Evolutionary conservation across 2,113 vertebrate species (phyloP), one percentile per base, ranked within the genome.

Genomic region (Channa argus): DNA sequence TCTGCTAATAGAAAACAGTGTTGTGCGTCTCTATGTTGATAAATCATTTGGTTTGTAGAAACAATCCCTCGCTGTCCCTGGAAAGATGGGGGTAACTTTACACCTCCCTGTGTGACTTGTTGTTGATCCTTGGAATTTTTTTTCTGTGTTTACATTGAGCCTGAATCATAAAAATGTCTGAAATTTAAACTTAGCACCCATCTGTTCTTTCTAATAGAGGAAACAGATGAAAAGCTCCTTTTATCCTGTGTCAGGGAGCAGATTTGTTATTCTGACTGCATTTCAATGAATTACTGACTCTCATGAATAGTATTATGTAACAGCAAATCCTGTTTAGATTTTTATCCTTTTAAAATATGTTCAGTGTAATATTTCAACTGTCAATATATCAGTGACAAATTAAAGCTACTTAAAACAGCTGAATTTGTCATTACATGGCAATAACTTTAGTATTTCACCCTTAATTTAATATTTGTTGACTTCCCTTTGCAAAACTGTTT

Each of bases 171-270:
- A 62, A 61, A 61, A 55, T 14, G 52, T 63, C 58, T 56, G 68
- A 77, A 64, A 53, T 47, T 15, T 4, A 56, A 60, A 33, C 43
- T 4, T 5, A 50, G 0, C 38, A 5, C 12, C 2, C 15, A 3
- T 46, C 38, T n/a, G 33, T 60, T 47, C 9, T 7, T 43, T 62
- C 24, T 39, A 3, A 71, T 36, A 51, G 62, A 76, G 38, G 55
- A 38, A 76, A 45, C 66, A 62, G 66, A 81, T 61, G 61, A 71
- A 60, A 63, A 66, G 38, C 3, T 9, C 24, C 66, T 53, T 58
- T 50, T 38, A 49, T 75, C 46, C 59, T 0, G 4, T 1, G 39
- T 52, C 34, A 13, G 13, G 56, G 51, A 77, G 44, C 45, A 8
- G 0, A 8, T 74, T 34, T 46, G 13, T 63, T 62, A 33, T 51